These are phyloP conservation scores for Neoaliturus tenellus DNA, from an alignment of 2,888 invertebrate genomes.

Conservation along the genomic window DNA sequence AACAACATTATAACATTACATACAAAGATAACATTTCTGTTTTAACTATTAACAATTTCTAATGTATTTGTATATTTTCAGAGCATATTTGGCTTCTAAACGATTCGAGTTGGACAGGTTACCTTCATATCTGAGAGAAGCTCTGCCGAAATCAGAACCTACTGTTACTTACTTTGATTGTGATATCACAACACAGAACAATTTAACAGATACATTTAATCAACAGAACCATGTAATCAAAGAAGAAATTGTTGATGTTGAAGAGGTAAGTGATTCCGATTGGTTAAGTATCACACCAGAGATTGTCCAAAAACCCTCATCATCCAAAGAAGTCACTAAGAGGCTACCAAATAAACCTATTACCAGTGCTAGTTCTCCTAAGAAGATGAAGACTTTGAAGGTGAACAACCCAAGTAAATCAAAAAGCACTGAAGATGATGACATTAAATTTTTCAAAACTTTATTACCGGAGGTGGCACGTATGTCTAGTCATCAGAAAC, in stretches of 20 bases:
- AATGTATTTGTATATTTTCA: background rate
- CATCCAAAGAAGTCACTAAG: background rate
- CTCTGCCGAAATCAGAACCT: background rate
- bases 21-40: no score
- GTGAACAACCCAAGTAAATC: background rate
- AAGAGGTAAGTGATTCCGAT: slow-evolving; percentile 17
- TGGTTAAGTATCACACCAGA: background rate
- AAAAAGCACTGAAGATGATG: background rate
- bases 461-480: slow-evolving; percentile 17
- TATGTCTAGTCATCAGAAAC: slow-evolving; percentile 42
- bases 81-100: background rate
- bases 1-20: no score
- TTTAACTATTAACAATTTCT: no score
- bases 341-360: background rate
- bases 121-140: slow-evolving; percentile 38
- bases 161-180: background rate
- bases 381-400: background rate
- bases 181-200: background rate
- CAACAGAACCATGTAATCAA: background rate
- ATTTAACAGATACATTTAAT: background rate
- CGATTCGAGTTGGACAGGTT: background rate
- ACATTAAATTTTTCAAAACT: slow-evolving; percentile 10
- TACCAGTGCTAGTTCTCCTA: background rate
- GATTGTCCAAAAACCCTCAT: background rate
- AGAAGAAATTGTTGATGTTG: slow-evolving; percentile 26